Evolutionary conservation across 2,113 vertebrate species (phyloP).

Genomic region (Nematolebias whitei): DNA sequence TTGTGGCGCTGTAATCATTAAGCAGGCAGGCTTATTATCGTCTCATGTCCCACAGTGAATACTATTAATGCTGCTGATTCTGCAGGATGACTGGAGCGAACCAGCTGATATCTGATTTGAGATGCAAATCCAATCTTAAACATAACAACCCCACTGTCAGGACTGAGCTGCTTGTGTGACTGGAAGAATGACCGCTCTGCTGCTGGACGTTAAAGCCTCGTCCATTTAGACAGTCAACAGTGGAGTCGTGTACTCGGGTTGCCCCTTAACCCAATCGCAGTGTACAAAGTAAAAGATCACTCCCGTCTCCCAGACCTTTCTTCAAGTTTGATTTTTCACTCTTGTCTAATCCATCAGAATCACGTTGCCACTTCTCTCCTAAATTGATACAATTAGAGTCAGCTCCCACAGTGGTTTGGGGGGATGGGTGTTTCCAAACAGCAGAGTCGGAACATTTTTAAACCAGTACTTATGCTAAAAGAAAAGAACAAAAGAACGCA

Average conservation of each 20-base stretch:
- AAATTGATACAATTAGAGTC: neutral
- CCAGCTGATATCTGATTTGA: constrained; percentile 71
- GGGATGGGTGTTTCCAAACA: too few relatives aligned
- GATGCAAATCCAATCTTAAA: constrained; percentile 71
- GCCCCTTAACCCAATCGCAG: constrained; percentile 24
- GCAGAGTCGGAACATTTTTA: neutral
- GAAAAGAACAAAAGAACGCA: constrained; percentile 17
- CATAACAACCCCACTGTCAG: constrained; percentile 48
- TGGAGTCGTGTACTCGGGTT: constrained; percentile 33
- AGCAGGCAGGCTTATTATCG: constrained; percentile 48
- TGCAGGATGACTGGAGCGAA: constrained; percentile 61
- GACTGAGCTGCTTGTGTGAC: constrained; percentile 61
- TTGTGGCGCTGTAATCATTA: constrained; percentile 42
- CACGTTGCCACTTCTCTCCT: neutral
- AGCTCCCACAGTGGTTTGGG: too few relatives aligned
- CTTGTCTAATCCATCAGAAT: constrained; percentile 31
- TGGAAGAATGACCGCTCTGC: constrained; percentile 49
- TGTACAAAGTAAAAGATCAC: constrained; percentile 8
- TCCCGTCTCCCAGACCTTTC: neutral
- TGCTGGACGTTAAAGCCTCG: constrained; percentile 48
- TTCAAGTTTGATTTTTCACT: constrained; percentile 9
- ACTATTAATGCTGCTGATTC: constrained; percentile 56
- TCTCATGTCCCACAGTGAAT: constrained; percentile 44
- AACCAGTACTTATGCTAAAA: neutral
- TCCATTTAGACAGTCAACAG: constrained; percentile 53